Percentiles rank a stretch among this genome's conserved stretches.
These are phyloP conservation scores for human (Homo sapiens) DNA, from an alignment of 2,113 vertebrate species.

Conservation along the genomic window DNA sequence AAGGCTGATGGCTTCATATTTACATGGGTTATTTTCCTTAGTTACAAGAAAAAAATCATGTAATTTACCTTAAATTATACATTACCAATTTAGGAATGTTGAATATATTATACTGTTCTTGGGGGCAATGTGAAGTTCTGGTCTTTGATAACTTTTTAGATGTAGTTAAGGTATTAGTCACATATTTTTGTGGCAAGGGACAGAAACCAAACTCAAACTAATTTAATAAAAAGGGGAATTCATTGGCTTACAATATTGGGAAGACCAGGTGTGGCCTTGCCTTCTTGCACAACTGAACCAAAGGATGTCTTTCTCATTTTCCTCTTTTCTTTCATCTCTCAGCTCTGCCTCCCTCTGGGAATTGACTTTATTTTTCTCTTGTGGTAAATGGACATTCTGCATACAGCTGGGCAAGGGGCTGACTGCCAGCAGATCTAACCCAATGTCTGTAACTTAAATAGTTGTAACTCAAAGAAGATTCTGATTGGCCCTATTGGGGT, in stretches of 20 bases:
- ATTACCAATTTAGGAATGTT: conserved; percentile 21
- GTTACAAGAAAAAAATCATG: conserved; percentile 24
- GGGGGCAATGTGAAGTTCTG: conserved; percentile 4
- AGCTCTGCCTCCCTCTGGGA: neutral
- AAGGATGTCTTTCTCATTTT: neutral
- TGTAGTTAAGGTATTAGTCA: conserved; percentile 6
- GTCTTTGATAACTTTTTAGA: conserved; percentile 45
- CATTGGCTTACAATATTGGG: neutral
- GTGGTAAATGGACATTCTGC: neutral
- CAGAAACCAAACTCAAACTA: conserved; percentile 1
- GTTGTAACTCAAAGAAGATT: neutral
- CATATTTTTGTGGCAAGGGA: neutral
- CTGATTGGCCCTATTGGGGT: neutral
- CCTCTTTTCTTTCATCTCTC: neutral
- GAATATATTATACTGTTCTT: conserved; percentile 3
- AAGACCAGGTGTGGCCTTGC: neutral
- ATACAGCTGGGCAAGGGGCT: neutral
- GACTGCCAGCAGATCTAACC: neutral
- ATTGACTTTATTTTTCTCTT: conserved; percentile 30
- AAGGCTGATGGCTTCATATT: neutral
- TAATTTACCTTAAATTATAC: conserved; percentile 51
- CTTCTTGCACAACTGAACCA: neutral
- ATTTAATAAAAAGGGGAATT: neutral
- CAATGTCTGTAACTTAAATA: neutral
- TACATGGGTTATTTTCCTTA: neutral